phyloP scores from a whole-genome alignment of 2,113 vertebrate species.

The Capricornis sumatraensis region DNA sequence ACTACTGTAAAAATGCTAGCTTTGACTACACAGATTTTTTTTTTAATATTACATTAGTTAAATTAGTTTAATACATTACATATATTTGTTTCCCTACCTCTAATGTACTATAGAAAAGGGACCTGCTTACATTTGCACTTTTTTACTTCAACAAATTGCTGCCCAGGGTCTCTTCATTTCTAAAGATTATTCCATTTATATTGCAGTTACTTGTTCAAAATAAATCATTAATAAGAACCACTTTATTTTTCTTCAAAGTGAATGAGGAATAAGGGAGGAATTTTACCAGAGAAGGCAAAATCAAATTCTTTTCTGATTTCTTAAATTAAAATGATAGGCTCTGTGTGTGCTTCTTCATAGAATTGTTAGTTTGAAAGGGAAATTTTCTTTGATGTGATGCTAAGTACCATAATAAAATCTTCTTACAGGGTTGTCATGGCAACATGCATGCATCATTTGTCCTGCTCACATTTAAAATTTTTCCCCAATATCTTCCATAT shows the following conservation, averaged over 20 bases:
- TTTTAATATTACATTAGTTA: background rate
- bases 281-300: conserved; percentile 52
- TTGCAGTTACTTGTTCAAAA: conserved; percentile 61
- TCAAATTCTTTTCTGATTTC: conserved; percentile 15
- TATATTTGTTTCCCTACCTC: background rate
- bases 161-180: conserved; percentile 54
- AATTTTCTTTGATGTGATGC: conserved; percentile 25
- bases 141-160: conserved; percentile 36
- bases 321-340: conserved; percentile 58
- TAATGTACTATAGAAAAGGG: background rate
- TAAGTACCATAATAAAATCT: conserved; percentile 47
- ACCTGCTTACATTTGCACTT: background rate
- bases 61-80: background rate
- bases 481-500: background rate
- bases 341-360: conserved; percentile 24
- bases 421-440: conserved; percentile 34
- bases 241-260: conserved; percentile 56
- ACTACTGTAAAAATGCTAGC: background rate
- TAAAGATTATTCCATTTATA: conserved; percentile 54
- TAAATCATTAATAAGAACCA: conserved; percentile 67
- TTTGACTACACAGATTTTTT: background rate
- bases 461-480: background rate
- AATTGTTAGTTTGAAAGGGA: conserved; percentile 29
- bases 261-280: conserved; percentile 56
- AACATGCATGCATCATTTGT: conserved; percentile 33